These are phyloP conservation scores for Nycteola revayana DNA, from an alignment of 2,888 invertebrate genomes.

Conservation along the genomic window DNA sequence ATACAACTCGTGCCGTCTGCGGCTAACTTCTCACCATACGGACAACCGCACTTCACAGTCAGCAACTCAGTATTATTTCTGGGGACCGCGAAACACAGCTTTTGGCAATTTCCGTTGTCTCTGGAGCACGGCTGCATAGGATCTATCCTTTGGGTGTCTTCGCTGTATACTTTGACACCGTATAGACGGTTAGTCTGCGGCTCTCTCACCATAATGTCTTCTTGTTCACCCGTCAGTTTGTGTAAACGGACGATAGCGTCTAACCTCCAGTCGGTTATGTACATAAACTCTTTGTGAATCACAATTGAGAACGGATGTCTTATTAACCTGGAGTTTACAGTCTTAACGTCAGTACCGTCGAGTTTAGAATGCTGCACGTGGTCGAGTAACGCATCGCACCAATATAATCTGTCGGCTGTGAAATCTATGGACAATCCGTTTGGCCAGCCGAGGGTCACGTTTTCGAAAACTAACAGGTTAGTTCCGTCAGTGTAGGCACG, in stretches of 20 bases:
- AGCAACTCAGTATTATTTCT: slow-evolving; percentile 80
- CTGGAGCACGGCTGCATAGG: slow-evolving; percentile 90
- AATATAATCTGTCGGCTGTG: slow-evolving; percentile 92
- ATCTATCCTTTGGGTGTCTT: slow-evolving; percentile 86
- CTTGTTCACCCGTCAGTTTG: slow-evolving; percentile 93
- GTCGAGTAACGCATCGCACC: slow-evolving; percentile 98
- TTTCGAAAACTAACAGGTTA: slow-evolving; percentile 92
- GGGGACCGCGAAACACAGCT: slow-evolving; percentile 96
- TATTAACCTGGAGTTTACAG: slow-evolving; percentile 92
- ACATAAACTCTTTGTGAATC: slow-evolving; percentile 94
- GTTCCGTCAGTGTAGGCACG: slow-evolving; percentile 95
- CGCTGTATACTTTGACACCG: slow-evolving; percentile 94
- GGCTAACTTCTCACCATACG: slow-evolving; percentile 92
- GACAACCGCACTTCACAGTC: slow-evolving; percentile 92
- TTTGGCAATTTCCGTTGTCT: slow-evolving; percentile 95
- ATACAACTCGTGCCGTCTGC: slow-evolving; percentile 87
- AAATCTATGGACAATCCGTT: slow-evolving; percentile 98
- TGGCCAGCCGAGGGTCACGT: slow-evolving; percentile 97
- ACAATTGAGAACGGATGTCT: slow-evolving; percentile 96
- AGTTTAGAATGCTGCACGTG: slow-evolving; percentile 97
- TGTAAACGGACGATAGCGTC: slow-evolving; percentile 96
- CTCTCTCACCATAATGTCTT: slow-evolving; percentile 92
- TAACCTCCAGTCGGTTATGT: slow-evolving; percentile 98
- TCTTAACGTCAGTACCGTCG: slow-evolving; percentile 95
- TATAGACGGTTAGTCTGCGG: slow-evolving; percentile 95